Percentiles rank a stretch among this genome's conserved stretches.
phyloP scores from a whole-genome alignment of 2,888 invertebrate genomes.

The Stenolophus ochropezus region DNA sequence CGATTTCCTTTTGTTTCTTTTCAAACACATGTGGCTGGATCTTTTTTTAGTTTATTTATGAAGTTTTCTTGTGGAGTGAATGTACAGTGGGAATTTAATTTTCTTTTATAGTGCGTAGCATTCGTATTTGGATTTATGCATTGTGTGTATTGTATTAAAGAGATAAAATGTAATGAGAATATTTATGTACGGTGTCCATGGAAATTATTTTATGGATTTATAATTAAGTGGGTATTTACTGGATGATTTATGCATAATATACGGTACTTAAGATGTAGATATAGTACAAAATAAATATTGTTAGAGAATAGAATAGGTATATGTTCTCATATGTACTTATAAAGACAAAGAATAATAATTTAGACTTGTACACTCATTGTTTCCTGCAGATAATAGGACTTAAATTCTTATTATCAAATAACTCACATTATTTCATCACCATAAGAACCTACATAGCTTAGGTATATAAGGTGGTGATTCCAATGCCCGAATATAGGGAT shows the following conservation, averaged over 20 bases:
- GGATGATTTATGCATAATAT: slow-evolving; percentile 7
- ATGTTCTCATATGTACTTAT: background rate
- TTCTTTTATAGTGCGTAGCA: slow-evolving; percentile 13
- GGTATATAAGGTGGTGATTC: too few relatives aligned
- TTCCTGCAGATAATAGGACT: too few relatives aligned
- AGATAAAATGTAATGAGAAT: slow-evolving; percentile 38
- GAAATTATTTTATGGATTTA: slow-evolving; percentile 26
- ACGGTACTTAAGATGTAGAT: background rate
- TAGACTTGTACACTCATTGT: too few relatives aligned
- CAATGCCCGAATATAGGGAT: too few relatives aligned
- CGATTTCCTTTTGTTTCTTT: slow-evolving; percentile 53
- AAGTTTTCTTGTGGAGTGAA: slow-evolving; percentile 27
- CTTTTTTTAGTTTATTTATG: slow-evolving; percentile 48
- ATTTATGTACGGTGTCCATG: slow-evolving; percentile 16
- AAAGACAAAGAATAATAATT: background rate
- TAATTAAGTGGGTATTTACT: slow-evolving; percentile 19
- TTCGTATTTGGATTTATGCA: slow-evolving; percentile 37
- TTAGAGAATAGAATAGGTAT: background rate
- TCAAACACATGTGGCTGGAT: slow-evolving; percentile 44
- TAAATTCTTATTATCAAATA: too few relatives aligned
- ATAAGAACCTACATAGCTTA: too few relatives aligned
- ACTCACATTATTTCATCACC: too few relatives aligned
- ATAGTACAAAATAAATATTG: background rate
- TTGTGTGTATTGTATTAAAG: slow-evolving; percentile 38
- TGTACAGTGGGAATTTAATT: slow-evolving; percentile 48